phyloP scores from a whole-genome alignment of 2,888 invertebrate species.

The Metacarcinus magister region DNA sequence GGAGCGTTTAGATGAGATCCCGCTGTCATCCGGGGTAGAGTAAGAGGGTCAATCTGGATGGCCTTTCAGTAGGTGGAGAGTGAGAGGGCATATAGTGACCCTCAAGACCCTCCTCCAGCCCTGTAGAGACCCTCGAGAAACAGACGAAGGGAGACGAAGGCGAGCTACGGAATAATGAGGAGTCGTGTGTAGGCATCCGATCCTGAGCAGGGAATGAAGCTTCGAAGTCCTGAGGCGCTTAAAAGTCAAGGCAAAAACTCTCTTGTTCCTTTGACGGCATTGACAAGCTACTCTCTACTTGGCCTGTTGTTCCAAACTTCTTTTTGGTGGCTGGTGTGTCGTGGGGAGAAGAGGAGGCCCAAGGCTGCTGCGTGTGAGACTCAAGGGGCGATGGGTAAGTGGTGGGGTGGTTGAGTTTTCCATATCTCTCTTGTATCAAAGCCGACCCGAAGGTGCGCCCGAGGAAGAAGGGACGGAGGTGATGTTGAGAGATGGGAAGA shows the following conservation, averaged over 20 bases:
- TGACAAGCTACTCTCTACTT: not conserved
- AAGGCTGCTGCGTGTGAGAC: not conserved
- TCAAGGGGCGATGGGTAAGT: not conserved
- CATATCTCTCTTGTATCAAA: constrained; percentile 41
- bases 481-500: not conserved
- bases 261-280: not conserved
- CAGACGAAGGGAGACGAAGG: not conserved
- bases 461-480: not conserved
- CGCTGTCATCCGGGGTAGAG: not conserved
- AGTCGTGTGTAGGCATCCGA: constrained; percentile 4
- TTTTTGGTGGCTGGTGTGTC: not conserved
- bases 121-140: not conserved
- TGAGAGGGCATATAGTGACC: not conserved
- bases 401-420: not conserved
- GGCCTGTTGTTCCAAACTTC: not conserved
- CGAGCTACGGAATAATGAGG: not conserved
- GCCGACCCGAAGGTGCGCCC: not conserved
- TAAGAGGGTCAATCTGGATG: not conserved
- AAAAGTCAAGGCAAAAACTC: not conserved
- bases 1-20: constrained; percentile 10
- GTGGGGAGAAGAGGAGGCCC: not conserved
- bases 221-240: not conserved
- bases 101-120: not conserved
- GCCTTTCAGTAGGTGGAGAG: constrained; percentile 21
- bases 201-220: not conserved